phyloP scores from a whole-genome alignment of 1,140 invertebrate species.

The Drosophila nikananu region DNA sequence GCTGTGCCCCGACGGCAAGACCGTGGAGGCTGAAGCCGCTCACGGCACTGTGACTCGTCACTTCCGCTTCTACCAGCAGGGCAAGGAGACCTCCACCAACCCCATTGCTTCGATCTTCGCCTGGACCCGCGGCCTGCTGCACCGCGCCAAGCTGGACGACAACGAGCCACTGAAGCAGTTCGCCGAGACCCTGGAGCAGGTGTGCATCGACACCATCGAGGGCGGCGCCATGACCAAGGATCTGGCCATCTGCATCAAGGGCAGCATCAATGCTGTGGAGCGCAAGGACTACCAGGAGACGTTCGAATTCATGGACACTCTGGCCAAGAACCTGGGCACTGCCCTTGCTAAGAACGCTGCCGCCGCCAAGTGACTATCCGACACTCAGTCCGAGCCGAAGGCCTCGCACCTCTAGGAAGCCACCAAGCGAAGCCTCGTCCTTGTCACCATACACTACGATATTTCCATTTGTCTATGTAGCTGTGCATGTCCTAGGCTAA shows the following conservation, averaged over 20 bases:
- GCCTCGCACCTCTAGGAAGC: conserved; percentile 60
- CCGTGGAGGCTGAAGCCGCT: conserved; percentile 98
- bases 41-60: conserved; percentile 99
- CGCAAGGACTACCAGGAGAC: conserved; percentile 97
- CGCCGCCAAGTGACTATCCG: conserved; percentile 57
- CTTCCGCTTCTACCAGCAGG: conserved; percentile 96
- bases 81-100: conserved; percentile 99
- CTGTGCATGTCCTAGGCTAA: conserved; percentile 43
- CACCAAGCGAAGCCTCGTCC: conserved; percentile 38
- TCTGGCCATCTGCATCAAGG: conserved; percentile 99
- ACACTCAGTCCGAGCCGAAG: conserved; percentile 31
- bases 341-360: conserved; percentile 86
- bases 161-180: conserved; percentile 92
- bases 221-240: conserved; percentile 99
- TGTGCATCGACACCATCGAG: conserved; percentile 98
- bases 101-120: conserved; percentile 99
- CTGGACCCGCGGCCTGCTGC: conserved; percentile 96
- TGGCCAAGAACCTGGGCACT: conserved; percentile 96
- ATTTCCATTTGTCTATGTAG: conserved; percentile 31
- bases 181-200: conserved; percentile 93
- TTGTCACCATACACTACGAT: conserved; percentile 23
- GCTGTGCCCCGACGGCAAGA: conserved; percentile 97
- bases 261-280: conserved; percentile 93
- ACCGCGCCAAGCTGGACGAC: conserved; percentile 96
- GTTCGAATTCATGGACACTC: conserved; percentile 98